Evolutionary conservation across 2,888 invertebrate species (phyloP).

Genomic region (Nineta flava): DNA sequence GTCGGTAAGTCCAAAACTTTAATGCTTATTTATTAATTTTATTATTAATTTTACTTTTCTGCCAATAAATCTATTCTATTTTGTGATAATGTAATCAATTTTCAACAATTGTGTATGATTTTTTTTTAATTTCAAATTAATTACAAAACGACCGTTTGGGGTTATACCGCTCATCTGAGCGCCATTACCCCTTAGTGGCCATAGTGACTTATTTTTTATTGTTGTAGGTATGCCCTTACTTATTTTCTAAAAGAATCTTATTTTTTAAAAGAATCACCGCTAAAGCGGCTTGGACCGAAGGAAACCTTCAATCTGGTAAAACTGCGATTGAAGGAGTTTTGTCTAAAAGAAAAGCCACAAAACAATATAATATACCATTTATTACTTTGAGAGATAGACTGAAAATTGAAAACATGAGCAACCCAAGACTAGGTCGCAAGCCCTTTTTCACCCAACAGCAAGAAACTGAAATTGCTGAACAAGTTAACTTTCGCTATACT

Average conservation of each 20-base stretch:
- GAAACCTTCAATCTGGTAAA: constrained; percentile 7
- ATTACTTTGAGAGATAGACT: constrained; percentile 11
- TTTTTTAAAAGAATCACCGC: constrained; percentile 11
- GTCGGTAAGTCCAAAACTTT: not conserved
- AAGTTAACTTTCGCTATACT: constrained; percentile 8
- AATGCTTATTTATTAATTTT: not conserved
- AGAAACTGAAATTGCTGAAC: constrained; percentile 13
- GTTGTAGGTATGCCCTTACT: constrained; percentile 9
- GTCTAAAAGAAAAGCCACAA: constrained; percentile 11
- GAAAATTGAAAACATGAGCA: constrained; percentile 11
- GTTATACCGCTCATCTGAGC: constrained; percentile 4
- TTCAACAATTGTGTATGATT: not conserved
- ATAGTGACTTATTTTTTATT: constrained; percentile 7
- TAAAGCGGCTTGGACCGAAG: constrained; percentile 9
- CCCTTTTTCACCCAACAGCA: constrained; percentile 12
- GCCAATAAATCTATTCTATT: not conserved
- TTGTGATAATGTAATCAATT: not conserved
- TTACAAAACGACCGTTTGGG: constrained; percentile 5
- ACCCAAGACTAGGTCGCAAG: constrained; percentile 6
- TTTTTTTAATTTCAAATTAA: constrained; percentile 2
- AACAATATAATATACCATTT: constrained; percentile 12
- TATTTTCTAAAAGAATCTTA: too few relatives aligned
- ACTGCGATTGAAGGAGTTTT: constrained; percentile 8
- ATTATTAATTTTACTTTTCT: not conserved
- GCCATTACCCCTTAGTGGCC: constrained; percentile 11